Base-by-base conservation (phyloP, 1,140 invertebrate genomes). In the Daktulosphaira vitifoliae region DNA sequence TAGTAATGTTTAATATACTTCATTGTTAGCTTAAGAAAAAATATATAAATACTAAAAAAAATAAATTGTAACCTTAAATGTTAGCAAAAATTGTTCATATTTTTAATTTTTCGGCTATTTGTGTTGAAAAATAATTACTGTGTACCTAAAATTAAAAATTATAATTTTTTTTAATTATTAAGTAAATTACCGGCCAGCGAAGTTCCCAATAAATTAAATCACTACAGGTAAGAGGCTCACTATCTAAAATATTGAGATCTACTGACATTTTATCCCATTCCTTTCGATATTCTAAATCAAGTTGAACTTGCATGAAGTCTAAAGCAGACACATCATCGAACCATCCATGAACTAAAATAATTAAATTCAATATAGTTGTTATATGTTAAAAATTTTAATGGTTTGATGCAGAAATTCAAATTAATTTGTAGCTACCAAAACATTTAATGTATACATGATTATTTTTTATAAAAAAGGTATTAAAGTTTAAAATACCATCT, bases 191-290 rank as follows among this genome's bases (percentile, higher is more conserved):
- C 69, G 90, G 89, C 87, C 89, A 92, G 67, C 84, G 77, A 74
- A 90, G 87, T 77, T 91, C 89, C 89, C 89, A 93, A 71, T 92
- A 90, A 53, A 92, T 79, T 23, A 91, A 74, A 75, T 90, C 87
- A 53, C 82, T 83, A 65, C 75, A 59, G 69, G 71, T 71, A 15
- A 69, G 68, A 16, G 81, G 80, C 72, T 90, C 83, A 20, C 79
- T 79, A 69, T 87, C 85, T 44, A 88, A 77, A 25, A 87, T 75
- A 67, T 81, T 75, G 42, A 92, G 75, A 53, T 83, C 75, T 8
- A 86, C 79, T 2, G 86, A 88, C n/a, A 86, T 87, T 1, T 78
- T 74, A 76, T 92, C 90, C 90, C 90, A 92, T 68, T 82, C 76
- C 54, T 81, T 83, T 37, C 90, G 78, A 76, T 89, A 91, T 22